Base-by-base conservation (phyloP, 2,113 vertebrate genomes). In the Prolemur simus region DNA sequence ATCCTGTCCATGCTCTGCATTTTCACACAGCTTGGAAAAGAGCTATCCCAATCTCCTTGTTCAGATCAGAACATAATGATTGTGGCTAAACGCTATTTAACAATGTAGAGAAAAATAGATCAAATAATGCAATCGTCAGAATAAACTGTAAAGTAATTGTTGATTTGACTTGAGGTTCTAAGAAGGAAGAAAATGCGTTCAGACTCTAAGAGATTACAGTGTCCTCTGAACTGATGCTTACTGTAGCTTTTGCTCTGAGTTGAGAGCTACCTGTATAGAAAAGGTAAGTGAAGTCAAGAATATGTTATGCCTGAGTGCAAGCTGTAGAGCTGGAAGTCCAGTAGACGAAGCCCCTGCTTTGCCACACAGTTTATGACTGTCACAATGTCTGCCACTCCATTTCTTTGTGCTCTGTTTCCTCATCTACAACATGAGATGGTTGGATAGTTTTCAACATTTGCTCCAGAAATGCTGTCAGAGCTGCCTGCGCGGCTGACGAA, bases 41-140 rank as follows among this genome's bases (percentile, higher is more conserved):
- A 64, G 25, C 49, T 80, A 63, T 45, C 45, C 78, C 47, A 32
- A 49, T 83, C 76, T 92, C 78, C 82, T 85, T 63, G 58, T 37
- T 94, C n/a, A 77, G 94, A 94, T 92, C 84, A 90, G 95, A 94
- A 96, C 64, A 60, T 85, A 93, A 88, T 80, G 82, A 89, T 96
- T 95, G 94, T 94, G 91, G 93, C 86, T 73, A 89, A 88, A 37
- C 60, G 88, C 60, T 96, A 25, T 45, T 82, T 63, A 96, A 91
- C 73, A 92, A 92, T 78, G 85, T 96, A 86, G 54, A 94, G 95
- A 89, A 97, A 98, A 98, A 95, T 1, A 96, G 88, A 96, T 90
- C 58, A 88, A 96, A 94, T 39, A 88, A 96, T 47, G 63, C 54
- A 83, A 83, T 73, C 39, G 76, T 94, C 69, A 91, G 85, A 96